These are phyloP conservation scores for Drosophila bocki DNA, from an alignment of 1,140 invertebrate species.

Conservation along the genomic window DNA sequence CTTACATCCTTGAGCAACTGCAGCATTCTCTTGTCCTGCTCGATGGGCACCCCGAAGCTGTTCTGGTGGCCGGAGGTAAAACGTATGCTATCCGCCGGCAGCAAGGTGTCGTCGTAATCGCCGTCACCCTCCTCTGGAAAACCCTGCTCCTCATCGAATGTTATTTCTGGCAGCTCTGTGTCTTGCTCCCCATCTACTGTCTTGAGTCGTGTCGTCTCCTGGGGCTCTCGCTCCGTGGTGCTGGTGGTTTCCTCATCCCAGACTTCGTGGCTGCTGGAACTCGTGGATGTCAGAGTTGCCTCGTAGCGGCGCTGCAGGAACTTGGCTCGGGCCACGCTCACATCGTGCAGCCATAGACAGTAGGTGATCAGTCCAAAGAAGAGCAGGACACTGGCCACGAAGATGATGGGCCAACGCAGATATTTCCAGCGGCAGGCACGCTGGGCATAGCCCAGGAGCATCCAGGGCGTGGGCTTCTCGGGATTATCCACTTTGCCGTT, in stretches of 20 bases:
- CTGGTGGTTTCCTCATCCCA: constrained; percentile 45
- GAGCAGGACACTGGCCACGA: constrained; percentile 74
- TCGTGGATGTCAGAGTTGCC: constrained; percentile 47
- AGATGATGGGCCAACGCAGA: constrained; percentile 80
- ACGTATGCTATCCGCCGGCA: constrained; percentile 80
- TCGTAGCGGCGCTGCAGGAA: constrained; percentile 72
- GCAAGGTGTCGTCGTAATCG: constrained; percentile 65
- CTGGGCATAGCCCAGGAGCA: constrained; percentile 64
- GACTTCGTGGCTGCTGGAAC: constrained; percentile 10
- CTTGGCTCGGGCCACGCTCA: constrained; percentile 71
- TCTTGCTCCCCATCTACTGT: constrained; percentile 46
- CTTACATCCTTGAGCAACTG: constrained; percentile 84
- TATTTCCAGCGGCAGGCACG: constrained; percentile 79
- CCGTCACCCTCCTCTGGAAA: constrained; percentile 14
- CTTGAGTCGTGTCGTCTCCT: constrained; percentile 67
- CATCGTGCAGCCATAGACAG: constrained; percentile 79
- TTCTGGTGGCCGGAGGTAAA: constrained; percentile 88
- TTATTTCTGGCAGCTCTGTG: constrained; percentile 22
- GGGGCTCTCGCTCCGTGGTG: constrained; percentile 36
- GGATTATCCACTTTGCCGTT: constrained; percentile 37
- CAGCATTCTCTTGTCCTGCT: constrained; percentile 86
- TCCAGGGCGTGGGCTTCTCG: constrained; percentile 56
- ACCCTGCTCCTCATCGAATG: constrained; percentile 16
- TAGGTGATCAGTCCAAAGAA: constrained; percentile 82
- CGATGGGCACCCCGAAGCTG: constrained; percentile 87